These are phyloP conservation scores for Eupithecia tripunctaria DNA, from an alignment of 2,888 invertebrate species.

Conservation along the genomic window DNA sequence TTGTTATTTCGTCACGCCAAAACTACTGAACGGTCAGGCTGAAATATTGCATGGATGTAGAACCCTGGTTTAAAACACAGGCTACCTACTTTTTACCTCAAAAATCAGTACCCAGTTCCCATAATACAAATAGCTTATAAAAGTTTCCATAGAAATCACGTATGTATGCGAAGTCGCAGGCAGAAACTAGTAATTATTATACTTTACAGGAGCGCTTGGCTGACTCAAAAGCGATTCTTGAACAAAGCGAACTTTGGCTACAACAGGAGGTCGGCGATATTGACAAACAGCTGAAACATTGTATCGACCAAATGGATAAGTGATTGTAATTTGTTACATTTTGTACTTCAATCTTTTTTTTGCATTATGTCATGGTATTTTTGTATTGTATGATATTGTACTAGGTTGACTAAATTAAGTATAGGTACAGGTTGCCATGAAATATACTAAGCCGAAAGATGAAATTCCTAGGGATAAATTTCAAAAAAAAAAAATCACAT, in stretches of 20 bases:
- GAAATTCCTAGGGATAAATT: too few species aligned
- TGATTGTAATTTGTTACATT: neutral
- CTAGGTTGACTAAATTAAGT: neutral
- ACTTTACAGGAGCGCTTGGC: constrained; percentile 58
- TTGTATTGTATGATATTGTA: neutral
- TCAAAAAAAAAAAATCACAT: too few species aligned
- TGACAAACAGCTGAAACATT: constrained; percentile 68
- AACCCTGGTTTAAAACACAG: too few species aligned
- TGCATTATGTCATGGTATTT: neutral
- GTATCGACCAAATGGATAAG: constrained; percentile 71
- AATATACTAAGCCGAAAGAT: too few species aligned
- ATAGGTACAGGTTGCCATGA: too few species aligned
- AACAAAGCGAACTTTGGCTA: constrained; percentile 68
- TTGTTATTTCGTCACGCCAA: too few species aligned
- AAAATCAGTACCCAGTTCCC: too few species aligned
- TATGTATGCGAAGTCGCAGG: neutral
- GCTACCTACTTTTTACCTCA: too few species aligned
- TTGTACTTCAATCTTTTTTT: neutral
- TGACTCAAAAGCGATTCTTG: constrained; percentile 58
- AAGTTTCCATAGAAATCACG: neutral
- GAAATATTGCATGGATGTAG: too few species aligned
- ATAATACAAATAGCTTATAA: too few species aligned
- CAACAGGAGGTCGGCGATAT: constrained; percentile 62
- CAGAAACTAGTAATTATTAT: neutral
- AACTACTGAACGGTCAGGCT: too few species aligned